A percentile compares a stretch with the other conserved stretches of the same genome.
Conservation (phyloP, 2,113 vertebrate species). For the Zosterops borbonicus region DNA sequence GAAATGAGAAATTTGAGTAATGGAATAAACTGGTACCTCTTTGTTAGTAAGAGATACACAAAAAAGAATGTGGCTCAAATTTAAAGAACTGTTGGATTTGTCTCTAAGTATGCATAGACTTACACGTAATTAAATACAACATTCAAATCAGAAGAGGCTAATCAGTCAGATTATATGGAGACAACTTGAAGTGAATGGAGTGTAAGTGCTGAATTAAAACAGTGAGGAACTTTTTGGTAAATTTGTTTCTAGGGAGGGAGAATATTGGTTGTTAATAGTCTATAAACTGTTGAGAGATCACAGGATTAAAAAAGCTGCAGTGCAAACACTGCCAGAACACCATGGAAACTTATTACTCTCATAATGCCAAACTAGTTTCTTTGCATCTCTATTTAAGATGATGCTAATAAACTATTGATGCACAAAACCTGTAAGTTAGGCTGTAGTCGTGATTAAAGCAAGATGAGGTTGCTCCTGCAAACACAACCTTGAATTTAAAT, state of each 20-base stretch:
- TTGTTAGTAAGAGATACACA: not conserved
- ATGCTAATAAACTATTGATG: not conserved
- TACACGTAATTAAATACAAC: not conserved
- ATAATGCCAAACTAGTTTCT: not conserved
- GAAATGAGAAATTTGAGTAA: constrained; percentile 8
- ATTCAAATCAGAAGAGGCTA: not conserved
- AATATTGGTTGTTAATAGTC: not conserved
- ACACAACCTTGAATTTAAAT: not conserved
- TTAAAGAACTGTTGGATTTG: constrained; percentile 13
- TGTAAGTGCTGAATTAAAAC: not conserved
- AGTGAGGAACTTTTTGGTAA: not conserved
- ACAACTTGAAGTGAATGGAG: not conserved
- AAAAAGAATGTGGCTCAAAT: not conserved
- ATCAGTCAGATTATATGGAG: not conserved
- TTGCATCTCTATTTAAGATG: not conserved
- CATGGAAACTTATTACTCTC: not conserved
- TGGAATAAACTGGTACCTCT: constrained; percentile 19
- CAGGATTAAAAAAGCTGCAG: not conserved
- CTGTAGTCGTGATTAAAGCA: not conserved
- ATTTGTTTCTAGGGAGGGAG: not conserved
- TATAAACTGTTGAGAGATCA: not conserved
- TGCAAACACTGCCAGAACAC: not conserved
- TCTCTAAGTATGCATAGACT: not conserved
- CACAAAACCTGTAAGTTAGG: not conserved
- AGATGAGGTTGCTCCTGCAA: not conserved